phyloP scores from a whole-genome alignment of 2,888 invertebrate species.

The Thumatha senex region DNA sequence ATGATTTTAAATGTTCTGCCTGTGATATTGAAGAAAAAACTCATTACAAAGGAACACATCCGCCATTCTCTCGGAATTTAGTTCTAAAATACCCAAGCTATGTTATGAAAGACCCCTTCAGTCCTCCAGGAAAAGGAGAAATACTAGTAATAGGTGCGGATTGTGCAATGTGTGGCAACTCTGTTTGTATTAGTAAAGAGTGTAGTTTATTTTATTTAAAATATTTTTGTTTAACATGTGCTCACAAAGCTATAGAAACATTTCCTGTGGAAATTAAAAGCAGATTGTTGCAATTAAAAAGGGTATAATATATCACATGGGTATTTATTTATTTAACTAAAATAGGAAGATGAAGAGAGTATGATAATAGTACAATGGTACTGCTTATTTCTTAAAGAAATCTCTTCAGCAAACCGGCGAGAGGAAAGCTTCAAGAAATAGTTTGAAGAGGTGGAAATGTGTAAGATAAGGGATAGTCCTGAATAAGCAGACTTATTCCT shows the following conservation, averaged over 20 bases:
- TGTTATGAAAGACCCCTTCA: conserved; percentile 93
- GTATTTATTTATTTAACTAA: neutral
- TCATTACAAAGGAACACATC: conserved; percentile 89
- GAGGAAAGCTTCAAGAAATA: too few relatives aligned
- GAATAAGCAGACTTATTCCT: too few relatives aligned
- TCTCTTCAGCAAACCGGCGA: too few relatives aligned
- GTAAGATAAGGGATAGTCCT: too few relatives aligned
- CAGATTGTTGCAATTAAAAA: conserved; percentile 78
- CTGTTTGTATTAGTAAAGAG: conserved; percentile 88
- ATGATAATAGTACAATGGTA: too few relatives aligned
- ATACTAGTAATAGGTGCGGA: conserved; percentile 90
- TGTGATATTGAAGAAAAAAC: conserved; percentile 88
- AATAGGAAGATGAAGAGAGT: neutral
- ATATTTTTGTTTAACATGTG: conserved; percentile 89
- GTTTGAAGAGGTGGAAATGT: too few relatives aligned
- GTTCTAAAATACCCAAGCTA: conserved; percentile 89
- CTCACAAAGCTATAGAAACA: conserved; percentile 74
- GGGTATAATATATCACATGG: conserved; percentile 20
- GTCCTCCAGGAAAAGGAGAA: conserved; percentile 88
- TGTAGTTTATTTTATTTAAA: conserved; percentile 92
- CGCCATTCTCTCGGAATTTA: conserved; percentile 88
- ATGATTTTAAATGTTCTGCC: conserved; percentile 85
- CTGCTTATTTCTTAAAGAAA: too few relatives aligned
- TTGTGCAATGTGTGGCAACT: conserved; percentile 86
- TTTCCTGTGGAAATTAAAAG: conserved; percentile 88